A percentile compares a stretch with the other conserved stretches of the same genome.
These are phyloP conservation scores for Tuberolachnus salignus DNA, from an alignment of 2,888 invertebrate genomes.

Conservation along the genomic window DNA sequence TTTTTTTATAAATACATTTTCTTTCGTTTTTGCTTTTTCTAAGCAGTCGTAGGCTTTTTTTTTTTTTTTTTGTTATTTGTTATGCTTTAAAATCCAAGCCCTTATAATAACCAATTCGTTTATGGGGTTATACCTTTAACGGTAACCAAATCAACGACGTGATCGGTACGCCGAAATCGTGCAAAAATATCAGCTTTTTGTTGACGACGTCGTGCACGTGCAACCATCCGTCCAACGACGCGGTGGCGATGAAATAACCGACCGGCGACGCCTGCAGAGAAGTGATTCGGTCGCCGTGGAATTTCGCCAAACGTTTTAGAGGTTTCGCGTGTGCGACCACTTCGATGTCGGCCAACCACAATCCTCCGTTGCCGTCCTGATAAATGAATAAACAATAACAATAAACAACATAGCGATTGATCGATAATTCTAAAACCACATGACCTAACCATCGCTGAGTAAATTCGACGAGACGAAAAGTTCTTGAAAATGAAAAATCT, in stretches of 20 bases:
- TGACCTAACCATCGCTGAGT: too few relatives aligned
- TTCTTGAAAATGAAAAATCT: too few relatives aligned
- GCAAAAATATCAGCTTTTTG: slow-evolving; percentile 68
- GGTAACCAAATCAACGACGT: slow-evolving; percentile 50
- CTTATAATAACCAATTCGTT: too few relatives aligned
- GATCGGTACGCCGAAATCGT: slow-evolving; percentile 64
- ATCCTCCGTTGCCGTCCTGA: slow-evolving; percentile 84
- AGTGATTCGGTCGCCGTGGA: slow-evolving; percentile 77
- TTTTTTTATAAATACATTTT: too few relatives aligned
- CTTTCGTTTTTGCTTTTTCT: too few relatives aligned
- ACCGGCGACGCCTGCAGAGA: slow-evolving; percentile 74
- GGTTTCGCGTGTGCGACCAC: slow-evolving; percentile 61
- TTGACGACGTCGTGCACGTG: slow-evolving; percentile 74
- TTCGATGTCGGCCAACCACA: slow-evolving; percentile 76
- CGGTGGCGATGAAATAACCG: slow-evolving; percentile 73
- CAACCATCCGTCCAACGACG: slow-evolving; percentile 76
- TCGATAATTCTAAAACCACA: too few relatives aligned
- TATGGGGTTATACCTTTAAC: slow-evolving; percentile 14
- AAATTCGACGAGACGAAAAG: too few relatives aligned
- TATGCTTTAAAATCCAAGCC: too few relatives aligned
- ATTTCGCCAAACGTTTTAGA: slow-evolving; percentile 66
- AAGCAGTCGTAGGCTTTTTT: too few relatives aligned
- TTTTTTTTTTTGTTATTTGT: too few relatives aligned
- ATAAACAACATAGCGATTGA: too few relatives aligned
- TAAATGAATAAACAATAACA: background rate